Conservation (phyloP, 2,888 invertebrate genomes). For the Xestia rhomboidea region DNA sequence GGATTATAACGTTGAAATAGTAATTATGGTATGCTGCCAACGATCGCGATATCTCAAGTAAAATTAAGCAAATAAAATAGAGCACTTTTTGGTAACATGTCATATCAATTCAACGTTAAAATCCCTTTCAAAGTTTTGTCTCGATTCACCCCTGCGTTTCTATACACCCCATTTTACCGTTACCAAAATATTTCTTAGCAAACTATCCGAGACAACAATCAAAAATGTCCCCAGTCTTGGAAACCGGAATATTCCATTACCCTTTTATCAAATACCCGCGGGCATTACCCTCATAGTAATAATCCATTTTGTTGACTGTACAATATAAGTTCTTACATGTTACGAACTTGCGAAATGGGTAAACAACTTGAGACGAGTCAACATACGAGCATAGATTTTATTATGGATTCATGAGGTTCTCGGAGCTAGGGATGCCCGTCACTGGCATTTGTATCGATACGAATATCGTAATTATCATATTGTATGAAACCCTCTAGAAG, state of each 20-base stretch:
- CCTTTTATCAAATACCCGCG: conserved; percentile 3
- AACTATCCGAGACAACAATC: conserved; percentile 10
- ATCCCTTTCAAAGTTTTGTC: no score
- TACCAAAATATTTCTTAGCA: not conserved
- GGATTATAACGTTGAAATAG: no score
- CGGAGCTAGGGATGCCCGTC: not conserved
- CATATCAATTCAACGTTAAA: no score
- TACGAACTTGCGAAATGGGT: conserved; percentile 12
- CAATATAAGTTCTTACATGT: conserved; percentile 25
- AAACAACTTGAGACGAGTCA: conserved; percentile 44
- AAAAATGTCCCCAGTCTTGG: conserved; percentile 20
- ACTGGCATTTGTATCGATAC: not conserved
- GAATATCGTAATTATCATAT: not conserved
- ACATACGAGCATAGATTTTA: conserved; percentile 24
- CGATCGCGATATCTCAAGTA: no score
- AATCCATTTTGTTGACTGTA: conserved; percentile 32
- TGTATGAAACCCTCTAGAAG: not conserved
- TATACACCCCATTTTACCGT: no score
- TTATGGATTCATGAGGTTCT: conserved; percentile 49
- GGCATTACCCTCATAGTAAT: conserved; percentile 22
- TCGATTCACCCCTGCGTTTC: no score
- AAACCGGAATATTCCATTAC: conserved; percentile 3
- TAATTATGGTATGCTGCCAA: no score
- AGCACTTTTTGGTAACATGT: no score
- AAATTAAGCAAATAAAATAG: no score